Evolutionary conservation across 2,888 invertebrate species (phyloP).

Genomic region (Sisyra terminalis): DNA sequence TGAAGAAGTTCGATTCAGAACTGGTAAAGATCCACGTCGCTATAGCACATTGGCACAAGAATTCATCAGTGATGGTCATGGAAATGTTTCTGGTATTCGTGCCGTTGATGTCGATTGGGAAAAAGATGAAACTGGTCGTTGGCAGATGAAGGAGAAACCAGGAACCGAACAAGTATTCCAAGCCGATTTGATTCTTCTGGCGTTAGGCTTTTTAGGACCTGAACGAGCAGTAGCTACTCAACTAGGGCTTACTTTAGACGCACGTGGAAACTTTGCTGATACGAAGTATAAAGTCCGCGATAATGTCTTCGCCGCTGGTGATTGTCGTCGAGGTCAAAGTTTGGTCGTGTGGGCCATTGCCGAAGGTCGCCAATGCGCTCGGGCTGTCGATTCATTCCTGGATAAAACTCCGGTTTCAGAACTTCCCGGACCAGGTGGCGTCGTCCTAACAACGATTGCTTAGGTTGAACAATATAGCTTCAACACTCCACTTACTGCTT

Average conservation of each 20-base stretch:
- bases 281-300: slow-evolving; percentile 83
- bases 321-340: slow-evolving; percentile 97
- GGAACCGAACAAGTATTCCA: slow-evolving; percentile 65
- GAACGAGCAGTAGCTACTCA: slow-evolving; percentile 80
- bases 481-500: no score
- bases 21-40: slow-evolving; percentile 82
- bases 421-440: slow-evolving; percentile 86
- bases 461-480: no score
- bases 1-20: slow-evolving; percentile 75
- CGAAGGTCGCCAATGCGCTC: slow-evolving; percentile 95
- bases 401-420: slow-evolving; percentile 49
- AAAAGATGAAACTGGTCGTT: slow-evolving; percentile 80
- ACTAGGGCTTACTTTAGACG: slow-evolving; percentile 63
- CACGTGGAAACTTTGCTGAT: slow-evolving; percentile 78
- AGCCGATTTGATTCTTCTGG: slow-evolving; percentile 84
- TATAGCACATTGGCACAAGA: slow-evolving; percentile 92
- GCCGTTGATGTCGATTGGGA: slow-evolving; percentile 87
- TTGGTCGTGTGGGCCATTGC: slow-evolving; percentile 97
- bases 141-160: slow-evolving; percentile 81
- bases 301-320: slow-evolving; percentile 92
- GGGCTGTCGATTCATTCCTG: slow-evolving; percentile 78
- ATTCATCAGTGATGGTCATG: slow-evolving; percentile 78
- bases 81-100: slow-evolving; percentile 78
- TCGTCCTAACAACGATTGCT: slow-evolving; percentile 32
- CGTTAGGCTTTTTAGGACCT: slow-evolving; percentile 98